Percentiles rank a stretch among this genome's conserved stretches.
phyloP scores from a whole-genome alignment of 2,113 vertebrate species.

The Clarias gariepinus region DNA sequence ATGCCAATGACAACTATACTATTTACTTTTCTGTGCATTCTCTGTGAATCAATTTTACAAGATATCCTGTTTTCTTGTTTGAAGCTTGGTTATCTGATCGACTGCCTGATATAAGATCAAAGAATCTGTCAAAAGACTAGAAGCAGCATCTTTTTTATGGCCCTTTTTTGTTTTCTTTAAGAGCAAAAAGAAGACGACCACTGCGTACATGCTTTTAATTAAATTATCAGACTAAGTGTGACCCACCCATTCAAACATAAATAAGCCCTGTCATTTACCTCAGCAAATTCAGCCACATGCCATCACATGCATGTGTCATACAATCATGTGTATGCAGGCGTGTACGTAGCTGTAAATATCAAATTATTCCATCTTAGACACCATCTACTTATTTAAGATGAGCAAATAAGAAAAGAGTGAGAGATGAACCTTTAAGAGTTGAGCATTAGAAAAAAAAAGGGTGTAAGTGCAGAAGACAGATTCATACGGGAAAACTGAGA shows the following conservation, averaged over 20 bases:
- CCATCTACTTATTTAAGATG: slow-evolving; percentile 38
- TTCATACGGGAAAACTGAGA: not conserved
- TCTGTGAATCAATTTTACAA: not conserved
- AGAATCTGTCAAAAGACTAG: not conserved
- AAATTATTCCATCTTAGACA: not conserved
- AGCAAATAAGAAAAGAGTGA: slow-evolving; percentile 14
- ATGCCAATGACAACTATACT: not conserved
- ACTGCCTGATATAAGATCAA: not conserved
- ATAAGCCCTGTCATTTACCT: slow-evolving; percentile 29
- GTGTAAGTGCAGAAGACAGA: slow-evolving; percentile 5
- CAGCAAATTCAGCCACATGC: slow-evolving; percentile 21
- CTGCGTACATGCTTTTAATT: not conserved
- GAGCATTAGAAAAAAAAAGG: slow-evolving; percentile 4
- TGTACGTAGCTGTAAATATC: not conserved
- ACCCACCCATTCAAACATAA: slow-evolving; percentile 38
- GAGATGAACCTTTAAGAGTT: slow-evolving; percentile 2
- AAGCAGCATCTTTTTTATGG: not conserved
- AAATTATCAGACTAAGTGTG: not conserved
- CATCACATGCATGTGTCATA: not conserved
- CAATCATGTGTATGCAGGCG: not conserved
- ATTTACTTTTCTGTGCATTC: not conserved
- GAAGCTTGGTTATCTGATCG: not conserved
- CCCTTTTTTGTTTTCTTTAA: not conserved
- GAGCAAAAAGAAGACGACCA: not conserved
- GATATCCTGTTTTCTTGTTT: not conserved